phyloP scores from a whole-genome alignment of 30 jellyfish, hydroid and myxozoan genomes.

The Hydra vulgaris region DNA sequence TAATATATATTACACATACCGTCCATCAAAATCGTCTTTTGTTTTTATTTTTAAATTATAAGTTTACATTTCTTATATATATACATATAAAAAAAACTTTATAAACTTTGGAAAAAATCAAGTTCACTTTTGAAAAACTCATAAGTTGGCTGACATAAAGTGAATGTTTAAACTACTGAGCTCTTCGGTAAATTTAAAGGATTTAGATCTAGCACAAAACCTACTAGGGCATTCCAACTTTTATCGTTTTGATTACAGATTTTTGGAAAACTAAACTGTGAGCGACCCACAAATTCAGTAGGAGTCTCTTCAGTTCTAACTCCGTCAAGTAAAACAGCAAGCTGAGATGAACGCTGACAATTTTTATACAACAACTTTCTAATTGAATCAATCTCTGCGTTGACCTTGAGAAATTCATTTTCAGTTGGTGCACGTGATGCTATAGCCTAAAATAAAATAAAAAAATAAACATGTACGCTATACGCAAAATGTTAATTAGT shows the following conservation, averaged over 20 bases:
- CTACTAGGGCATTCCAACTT: background rate
- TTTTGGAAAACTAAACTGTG: slow-evolving; percentile 14
- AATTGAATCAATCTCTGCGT: slow-evolving; percentile 2
- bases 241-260: background rate
- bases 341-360: slow-evolving; percentile 11
- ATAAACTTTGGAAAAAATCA: no score
- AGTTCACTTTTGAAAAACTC: no score
- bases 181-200: background rate
- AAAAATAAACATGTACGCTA: no score
- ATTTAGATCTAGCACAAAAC: slow-evolving; percentile 4
- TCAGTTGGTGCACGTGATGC: background rate
- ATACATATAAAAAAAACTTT: no score
- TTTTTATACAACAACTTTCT: slow-evolving; percentile 4
- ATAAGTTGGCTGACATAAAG: no score
- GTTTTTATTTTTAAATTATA: no score
- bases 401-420: slow-evolving; percentile 7
- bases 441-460: background rate
- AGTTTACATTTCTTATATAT: no score
- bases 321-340: slow-evolving; percentile 15
- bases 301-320: slow-evolving; percentile 15
- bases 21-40: no score
- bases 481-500: no score
- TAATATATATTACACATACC: no score
- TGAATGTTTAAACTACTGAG: no score
- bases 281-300: background rate